Evolutionary conservation across 2,888 invertebrate genomes (phyloP).

Genomic region (Steromphala cineraria): DNA sequence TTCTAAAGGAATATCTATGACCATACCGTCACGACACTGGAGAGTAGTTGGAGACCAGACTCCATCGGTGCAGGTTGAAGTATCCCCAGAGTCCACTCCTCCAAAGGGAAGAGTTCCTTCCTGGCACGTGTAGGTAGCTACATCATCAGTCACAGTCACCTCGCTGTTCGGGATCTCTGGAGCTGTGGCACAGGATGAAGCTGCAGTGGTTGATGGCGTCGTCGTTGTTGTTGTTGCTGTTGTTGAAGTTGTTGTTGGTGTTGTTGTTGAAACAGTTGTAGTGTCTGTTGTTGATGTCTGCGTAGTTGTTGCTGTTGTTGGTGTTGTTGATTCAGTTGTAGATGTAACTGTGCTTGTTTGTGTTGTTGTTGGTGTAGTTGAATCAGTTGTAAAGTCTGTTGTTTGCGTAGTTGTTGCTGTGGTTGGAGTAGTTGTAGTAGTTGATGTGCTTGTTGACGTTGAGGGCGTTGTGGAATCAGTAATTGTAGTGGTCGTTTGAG

Average conservation of each 20-base stretch:
- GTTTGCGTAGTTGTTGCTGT: not conserved
- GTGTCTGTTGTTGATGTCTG: not conserved
- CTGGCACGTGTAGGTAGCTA: no score
- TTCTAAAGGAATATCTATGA: no score
- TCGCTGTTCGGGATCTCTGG: no score
- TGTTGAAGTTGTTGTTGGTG: not conserved
- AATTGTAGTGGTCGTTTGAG: not conserved
- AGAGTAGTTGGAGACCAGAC: no score
- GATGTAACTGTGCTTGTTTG: not conserved
- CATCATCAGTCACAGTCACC: no score
- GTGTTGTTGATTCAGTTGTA: not conserved
- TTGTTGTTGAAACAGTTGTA: not conserved
- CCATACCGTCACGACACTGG: no score
- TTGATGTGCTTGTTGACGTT: not conserved
- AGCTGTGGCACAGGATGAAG: no score
- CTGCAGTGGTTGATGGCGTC: no score
- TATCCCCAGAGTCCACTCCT: no score
- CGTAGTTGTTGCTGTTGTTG: not conserved
- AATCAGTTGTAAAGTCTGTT: not conserved
- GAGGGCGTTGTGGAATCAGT: not conserved
- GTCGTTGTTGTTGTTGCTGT: no score
- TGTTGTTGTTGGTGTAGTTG: not conserved
- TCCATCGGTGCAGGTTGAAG: no score
- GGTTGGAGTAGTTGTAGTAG: not conserved
- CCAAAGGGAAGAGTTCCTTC: no score